Base-by-base conservation (phyloP, 35 echinoderm and acorn worm genomes). In the Ophiothrix spiculata region DNA sequence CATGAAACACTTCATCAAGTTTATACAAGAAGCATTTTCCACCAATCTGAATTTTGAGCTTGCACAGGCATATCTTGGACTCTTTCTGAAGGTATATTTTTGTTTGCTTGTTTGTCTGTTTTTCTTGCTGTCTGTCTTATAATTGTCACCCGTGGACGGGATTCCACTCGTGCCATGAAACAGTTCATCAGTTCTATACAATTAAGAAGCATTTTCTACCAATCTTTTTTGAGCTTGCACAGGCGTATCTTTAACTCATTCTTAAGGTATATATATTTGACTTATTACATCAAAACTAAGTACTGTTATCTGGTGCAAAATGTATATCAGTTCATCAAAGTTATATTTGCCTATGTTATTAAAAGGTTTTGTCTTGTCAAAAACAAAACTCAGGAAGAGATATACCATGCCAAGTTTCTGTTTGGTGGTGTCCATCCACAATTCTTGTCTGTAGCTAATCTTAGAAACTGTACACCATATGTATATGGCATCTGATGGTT, bases 1-100 rank as follows among this genome's bases (percentile, higher is more conserved):
- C 6, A 88, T 98, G 85, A 39, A 76, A 37, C 80, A 78, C 10
- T 98, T 94, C 41, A 84, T 94, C 12, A 31, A 56, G 2, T 93
- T 94, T 37, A 73, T 98, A 25, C 38, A 60, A 12, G 34, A 82
- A 17, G 21, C 28, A 35, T 33, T 98, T 36, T 21, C 64, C 12
- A 75, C 88, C 11, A 94, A 94, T 75, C 31, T 60, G 12, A 80
- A 94, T 56, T 98, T 91, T 94, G 91, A 98, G 69, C 77, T 98
- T 32, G 76, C 80, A 35, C 95, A 98, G 81, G 91, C 95, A 0
- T 98, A 98, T 74, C 42, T 89, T n/a, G 77, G 75, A 35, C 75
- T 91, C 19, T 94, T 98, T 40, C 35, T 91, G 2, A 93, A 94
- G 91, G 95, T 98, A n/a, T 64, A 82, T 80, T 14, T 38, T 17